Base-by-base conservation (phyloP, 1,140 invertebrate species). In the Camponotus pennsylvanicus region DNA sequence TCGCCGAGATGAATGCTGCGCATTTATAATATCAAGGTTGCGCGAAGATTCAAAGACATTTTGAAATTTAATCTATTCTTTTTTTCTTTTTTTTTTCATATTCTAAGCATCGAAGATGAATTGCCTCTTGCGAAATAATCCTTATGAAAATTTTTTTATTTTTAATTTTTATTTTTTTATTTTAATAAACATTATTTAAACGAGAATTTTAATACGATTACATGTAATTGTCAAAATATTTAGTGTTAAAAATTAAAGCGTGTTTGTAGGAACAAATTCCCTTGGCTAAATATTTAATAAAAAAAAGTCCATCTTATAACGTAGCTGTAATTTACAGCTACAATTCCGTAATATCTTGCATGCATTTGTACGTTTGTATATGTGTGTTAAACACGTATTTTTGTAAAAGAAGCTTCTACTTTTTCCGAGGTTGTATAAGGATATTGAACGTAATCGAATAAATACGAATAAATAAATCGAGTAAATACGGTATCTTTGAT, bases 401-500 rank as follows among this genome's bases (percentile, higher is more conserved):
- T 8, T 55, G 3, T 37, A 59, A 7, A n/a, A 8, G 27, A 73
- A 45, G 61, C 21, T 49, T 73, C 18, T 57, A 71, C 4, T 18
- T 61, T 18, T 61, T 40, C 45, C 27, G 13, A 73, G 37, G 34
- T 71, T 45, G 40, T 13, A 59, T 13, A 32, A 75, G 18, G 32
- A 82, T 73, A 73, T 82, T 52, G 67, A 6, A 82, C 3, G 27
- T 27, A 27, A 40, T 40, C 3, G 37, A 40, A 40, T 40, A 55
- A 27, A 27, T 27, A 27, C 27, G 27, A 27, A 27, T 27, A 27
- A 27, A 27, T 34, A 57, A 71, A 82, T 71, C 18, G 67, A 71
- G 71, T 59, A 82, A 61, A 75, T 40, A 32, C n/a, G 79, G 61
- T 37, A 34, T 69, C 45, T 69, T 69, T 69, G 49, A 18, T 73